A percentile compares a stretch with the other conserved stretches of the same genome.
Evolutionary conservation across 2,888 invertebrate genomes (phyloP).

Genomic region (Neoscelio sp.): DNA sequence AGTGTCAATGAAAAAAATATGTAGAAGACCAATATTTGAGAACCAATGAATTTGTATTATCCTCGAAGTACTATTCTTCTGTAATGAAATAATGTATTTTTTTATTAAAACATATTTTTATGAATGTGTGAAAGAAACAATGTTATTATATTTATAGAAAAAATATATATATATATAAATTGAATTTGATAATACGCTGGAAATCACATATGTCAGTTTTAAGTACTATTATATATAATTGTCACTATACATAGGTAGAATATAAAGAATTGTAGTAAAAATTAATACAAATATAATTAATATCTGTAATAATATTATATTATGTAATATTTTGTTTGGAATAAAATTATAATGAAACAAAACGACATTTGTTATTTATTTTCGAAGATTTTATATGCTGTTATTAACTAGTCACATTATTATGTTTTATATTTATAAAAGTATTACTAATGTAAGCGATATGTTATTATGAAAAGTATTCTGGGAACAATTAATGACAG

Average conservation of each 20-base stretch:
- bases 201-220: conserved; percentile 67
- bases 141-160: conserved; percentile 65
- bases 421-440: too few species aligned
- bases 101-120: conserved; percentile 69
- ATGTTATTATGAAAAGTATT: too few species aligned
- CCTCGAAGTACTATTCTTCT: conserved; percentile 72
- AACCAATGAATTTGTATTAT: conserved; percentile 76
- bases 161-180: conserved; percentile 67
- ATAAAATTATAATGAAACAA: conserved; percentile 29
- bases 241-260: conserved; percentile 50
- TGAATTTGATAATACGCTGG: conserved; percentile 71
- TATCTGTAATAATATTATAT: conserved; percentile 50
- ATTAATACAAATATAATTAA: conserved; percentile 28
- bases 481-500: too few species aligned
- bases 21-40: conserved; percentile 73
- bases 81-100: conserved; percentile 72
- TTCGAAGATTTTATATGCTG: too few species aligned
- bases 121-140: conserved; percentile 47
- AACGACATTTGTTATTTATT: too few species aligned
- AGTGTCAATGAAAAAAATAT: conserved; percentile 67
- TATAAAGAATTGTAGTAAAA: conserved; percentile 50
- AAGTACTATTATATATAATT: conserved; percentile 58
- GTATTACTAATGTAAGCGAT: too few species aligned
- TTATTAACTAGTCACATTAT: too few species aligned
- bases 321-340: conserved; percentile 52